Conservation (phyloP, 1,140 invertebrate genomes). For the Harlomillsia oculata region DNA sequence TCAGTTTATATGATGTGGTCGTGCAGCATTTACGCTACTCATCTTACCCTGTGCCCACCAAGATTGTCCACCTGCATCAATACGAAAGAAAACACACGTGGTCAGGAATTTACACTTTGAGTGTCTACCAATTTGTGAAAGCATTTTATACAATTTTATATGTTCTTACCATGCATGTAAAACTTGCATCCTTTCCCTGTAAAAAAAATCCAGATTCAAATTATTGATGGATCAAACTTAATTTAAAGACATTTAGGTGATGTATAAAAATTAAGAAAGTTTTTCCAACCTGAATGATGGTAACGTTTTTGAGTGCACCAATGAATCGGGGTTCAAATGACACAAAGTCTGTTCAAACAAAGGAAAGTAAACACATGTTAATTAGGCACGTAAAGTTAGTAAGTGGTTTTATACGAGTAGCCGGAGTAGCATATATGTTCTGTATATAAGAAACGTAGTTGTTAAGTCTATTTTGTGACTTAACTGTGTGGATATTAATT, state of each 20-base stretch:
- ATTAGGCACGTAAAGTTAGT: too few species aligned
- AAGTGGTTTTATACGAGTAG: too few species aligned
- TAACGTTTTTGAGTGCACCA: constrained; percentile 30
- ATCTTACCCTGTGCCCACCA: constrained; percentile 26
- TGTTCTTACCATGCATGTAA: constrained; percentile 25
- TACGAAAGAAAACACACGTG: background rate
- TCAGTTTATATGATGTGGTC: too few species aligned
- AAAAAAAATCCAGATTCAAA: background rate
- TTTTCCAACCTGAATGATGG: constrained; percentile 24
- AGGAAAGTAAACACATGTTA: constrained; percentile 1
- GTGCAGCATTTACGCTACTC: background rate
- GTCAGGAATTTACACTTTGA: background rate
- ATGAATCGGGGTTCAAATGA: constrained; percentile 28
- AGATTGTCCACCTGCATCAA: constrained; percentile 28
- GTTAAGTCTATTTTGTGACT: too few species aligned
- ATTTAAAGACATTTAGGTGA: background rate
- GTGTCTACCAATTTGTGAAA: background rate
- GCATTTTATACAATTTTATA: background rate
- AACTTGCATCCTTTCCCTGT: constrained; percentile 33
- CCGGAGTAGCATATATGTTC: too few species aligned
- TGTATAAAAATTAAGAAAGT: background rate
- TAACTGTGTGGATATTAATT: too few species aligned
- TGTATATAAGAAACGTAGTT: too few species aligned
- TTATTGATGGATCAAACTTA: background rate
- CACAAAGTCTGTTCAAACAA: constrained; percentile 15